Conservation (phyloP, 2,888 invertebrate species). For the Microplitis manilae region DNA sequence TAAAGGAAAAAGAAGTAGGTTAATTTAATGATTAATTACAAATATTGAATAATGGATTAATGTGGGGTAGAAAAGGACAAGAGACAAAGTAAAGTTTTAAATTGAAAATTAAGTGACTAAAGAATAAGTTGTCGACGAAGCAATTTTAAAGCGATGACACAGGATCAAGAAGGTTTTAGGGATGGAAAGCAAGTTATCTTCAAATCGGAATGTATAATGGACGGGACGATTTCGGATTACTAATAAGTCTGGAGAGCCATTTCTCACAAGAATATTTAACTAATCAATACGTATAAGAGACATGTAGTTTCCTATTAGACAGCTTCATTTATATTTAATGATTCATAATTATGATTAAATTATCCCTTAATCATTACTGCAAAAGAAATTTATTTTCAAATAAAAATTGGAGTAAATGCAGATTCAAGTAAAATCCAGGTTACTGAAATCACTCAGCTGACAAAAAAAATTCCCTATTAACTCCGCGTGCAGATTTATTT, state of each 20-base stretch:
- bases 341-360: too few species aligned
- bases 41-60: constrained; percentile 2
- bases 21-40: background rate
- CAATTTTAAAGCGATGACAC: constrained; percentile 46
- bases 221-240: constrained; percentile 65
- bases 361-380: too few species aligned
- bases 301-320: background rate
- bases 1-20: background rate
- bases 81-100: constrained; percentile 41
- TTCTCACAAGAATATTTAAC: constrained; percentile 15
- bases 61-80: constrained; percentile 1
- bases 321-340: too few species aligned
- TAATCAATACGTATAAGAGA: background rate
- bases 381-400: too few species aligned
- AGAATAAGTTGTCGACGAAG: constrained; percentile 26
- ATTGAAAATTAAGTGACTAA: constrained; percentile 43
- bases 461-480: too few species aligned
- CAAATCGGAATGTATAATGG: constrained; percentile 70
- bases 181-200: constrained; percentile 61
- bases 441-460: too few species aligned
- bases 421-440: too few species aligned
- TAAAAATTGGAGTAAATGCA: too few species aligned
- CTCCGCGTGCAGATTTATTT: too few species aligned
- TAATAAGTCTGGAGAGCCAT: constrained; percentile 61
- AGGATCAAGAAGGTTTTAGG: constrained; percentile 53